Evolutionary conservation across 37 sponge, comb jelly and placozoan species (phyloP).

Genomic region (Amphimedon queenslandica): DNA sequence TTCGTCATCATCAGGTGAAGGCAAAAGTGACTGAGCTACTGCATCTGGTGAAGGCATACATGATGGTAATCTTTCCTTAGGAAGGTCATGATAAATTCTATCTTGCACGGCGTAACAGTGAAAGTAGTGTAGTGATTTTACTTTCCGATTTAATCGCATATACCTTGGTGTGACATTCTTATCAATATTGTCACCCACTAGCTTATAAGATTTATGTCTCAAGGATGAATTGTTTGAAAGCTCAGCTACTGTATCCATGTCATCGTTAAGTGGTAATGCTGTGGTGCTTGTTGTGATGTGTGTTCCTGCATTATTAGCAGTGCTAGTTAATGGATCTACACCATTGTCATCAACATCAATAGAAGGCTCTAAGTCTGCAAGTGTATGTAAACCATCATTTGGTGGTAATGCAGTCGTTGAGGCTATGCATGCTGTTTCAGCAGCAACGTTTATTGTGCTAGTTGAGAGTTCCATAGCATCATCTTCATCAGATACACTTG

Average conservation of each 20-base stretch:
- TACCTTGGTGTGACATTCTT: slow-evolving; percentile 3
- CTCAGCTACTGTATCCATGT: background rate
- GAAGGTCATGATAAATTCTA: slow-evolving; percentile 2
- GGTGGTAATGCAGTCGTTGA: too few relatives aligned
- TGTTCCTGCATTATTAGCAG: too few relatives aligned
- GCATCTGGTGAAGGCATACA: background rate
- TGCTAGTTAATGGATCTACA: too few relatives aligned
- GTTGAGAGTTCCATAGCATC: too few relatives aligned
- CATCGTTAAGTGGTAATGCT: background rate
- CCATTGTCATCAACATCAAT: background rate
- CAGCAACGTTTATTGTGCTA: too few relatives aligned
- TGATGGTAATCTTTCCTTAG: background rate
- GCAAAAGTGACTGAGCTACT: slow-evolving; percentile 8
- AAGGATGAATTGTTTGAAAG: background rate
- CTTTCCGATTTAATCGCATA: slow-evolving; percentile 6
- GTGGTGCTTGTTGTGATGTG: background rate
- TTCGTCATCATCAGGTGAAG: slow-evolving; percentile 8
- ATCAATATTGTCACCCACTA: slow-evolving; percentile 20
- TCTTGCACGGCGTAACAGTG: slow-evolving; percentile 9
- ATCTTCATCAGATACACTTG: too few relatives aligned
- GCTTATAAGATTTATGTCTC: background rate
- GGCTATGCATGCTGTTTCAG: too few relatives aligned
- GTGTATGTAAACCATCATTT: too few relatives aligned
- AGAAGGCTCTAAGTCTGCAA: too few relatives aligned
- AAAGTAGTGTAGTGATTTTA: slow-evolving; percentile 2